Evolutionary conservation across 2,113 vertebrate species (phyloP), one percentile per base, ranked within the genome.

Genomic region (Gavia stellata): DNA sequence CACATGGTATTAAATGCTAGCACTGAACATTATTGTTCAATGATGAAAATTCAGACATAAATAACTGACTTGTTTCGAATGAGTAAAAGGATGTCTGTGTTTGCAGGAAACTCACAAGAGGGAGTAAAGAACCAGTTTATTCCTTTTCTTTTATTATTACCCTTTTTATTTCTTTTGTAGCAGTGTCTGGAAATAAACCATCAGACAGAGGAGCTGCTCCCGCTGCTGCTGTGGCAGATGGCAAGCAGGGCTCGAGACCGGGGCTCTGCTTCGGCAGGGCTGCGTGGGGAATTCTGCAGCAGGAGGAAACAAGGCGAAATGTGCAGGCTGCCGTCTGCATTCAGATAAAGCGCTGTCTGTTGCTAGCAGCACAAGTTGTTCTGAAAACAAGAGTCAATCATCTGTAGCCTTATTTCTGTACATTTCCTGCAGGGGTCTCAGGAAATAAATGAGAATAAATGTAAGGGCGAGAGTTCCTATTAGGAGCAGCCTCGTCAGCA

Each of bases 401-500:
- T 85, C 73, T 71, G 89, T 91, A 97, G 83, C 96, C 90, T 90
- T 80, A 93, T 91, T 90, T 96, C 90, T 94, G 91, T 93, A 94
- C 84, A 79, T 93, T 92, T 75, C 89, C 93, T 94, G 93, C 72
- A 96, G 92, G 96, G 95, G 63, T 96, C 97, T 93, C 61, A 85
- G 84, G 81, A 91, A 97, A 91, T 86, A 96, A 92, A 96, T 49
- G 36, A 95, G 83, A 96, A 94, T 89, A 92, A 96, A 81, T 91
- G 93, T 86, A 93, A 91, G 95, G 96, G 95, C 47, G 62, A 94
- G 94, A 96, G 94, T 96, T 93, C 93, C 85, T 91, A 85, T 91
- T 86, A 95, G 93, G 95, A 97, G 96, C 84, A 96, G 95, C 88
- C 93, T 97, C 95, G 90, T 97, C 94, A 97, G 96, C 96, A 96